These are phyloP conservation scores for Alaudala cheleensis DNA, from an alignment of 2,113 vertebrate species.

Conservation along the genomic window DNA sequence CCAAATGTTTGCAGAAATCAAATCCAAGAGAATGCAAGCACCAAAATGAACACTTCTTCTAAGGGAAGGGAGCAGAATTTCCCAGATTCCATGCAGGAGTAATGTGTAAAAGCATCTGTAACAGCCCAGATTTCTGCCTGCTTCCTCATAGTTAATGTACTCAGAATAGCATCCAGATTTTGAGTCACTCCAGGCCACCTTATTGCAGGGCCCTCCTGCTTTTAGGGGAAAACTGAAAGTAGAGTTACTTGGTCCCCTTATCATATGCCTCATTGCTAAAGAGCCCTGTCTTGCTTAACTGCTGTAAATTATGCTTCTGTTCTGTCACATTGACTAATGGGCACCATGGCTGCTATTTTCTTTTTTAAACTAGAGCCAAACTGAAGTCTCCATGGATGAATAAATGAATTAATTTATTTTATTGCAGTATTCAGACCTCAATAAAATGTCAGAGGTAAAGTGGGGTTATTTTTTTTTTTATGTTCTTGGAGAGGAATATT, in stretches of 20 bases:
- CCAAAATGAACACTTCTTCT: rapidly evolving
- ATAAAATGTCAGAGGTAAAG: conserved; percentile 25
- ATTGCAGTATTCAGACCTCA: conserved; percentile 4
- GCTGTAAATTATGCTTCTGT: not conserved
- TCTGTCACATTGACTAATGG: conserved; percentile 14
- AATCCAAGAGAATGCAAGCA: not conserved
- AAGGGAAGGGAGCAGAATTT: not conserved
- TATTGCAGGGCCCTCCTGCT: not conserved
- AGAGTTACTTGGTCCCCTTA: not conserved
- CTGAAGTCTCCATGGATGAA: not conserved
- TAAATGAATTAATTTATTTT: conserved; percentile 32
- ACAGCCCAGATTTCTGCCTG: not conserved
- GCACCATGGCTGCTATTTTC: not conserved
- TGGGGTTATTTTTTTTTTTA: not conserved
- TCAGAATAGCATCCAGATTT: not conserved
- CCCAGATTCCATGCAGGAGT: not conserved
- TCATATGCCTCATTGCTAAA: not conserved
- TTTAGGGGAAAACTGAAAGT: not conserved
- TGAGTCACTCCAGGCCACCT: not conserved
- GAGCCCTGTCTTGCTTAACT: not conserved
- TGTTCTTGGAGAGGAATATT: not conserved
- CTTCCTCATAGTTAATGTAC: not conserved
- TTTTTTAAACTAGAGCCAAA: conserved; percentile 35
- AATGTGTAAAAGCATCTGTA: not conserved
- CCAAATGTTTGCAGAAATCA: not conserved